Evolutionary conservation across 1,140 invertebrate genomes (phyloP).

Genomic region (Drosophila micromelanica): DNA sequence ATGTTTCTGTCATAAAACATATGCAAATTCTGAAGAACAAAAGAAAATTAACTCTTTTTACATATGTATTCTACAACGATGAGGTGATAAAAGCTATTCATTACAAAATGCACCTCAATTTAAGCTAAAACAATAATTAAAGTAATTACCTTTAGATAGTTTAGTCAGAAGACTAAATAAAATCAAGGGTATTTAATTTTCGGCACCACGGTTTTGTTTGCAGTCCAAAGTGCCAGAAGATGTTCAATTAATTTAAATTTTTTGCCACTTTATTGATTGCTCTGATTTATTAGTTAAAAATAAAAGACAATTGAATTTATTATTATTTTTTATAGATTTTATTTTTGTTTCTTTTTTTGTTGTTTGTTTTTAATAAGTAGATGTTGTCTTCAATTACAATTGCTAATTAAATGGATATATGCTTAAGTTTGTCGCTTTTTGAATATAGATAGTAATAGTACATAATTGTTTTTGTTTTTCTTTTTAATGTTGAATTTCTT

Average conservation of each 20-base stretch:
- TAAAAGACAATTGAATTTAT: slow-evolving; percentile 9
- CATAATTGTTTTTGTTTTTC: slow-evolving; percentile 11
- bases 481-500: slow-evolving; percentile 31
- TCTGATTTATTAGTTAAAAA: slow-evolving; percentile 34
- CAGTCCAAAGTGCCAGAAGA: not conserved
- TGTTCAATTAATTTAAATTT: slow-evolving; percentile 60
- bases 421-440: slow-evolving; percentile 62
- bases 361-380: slow-evolving; percentile 53
- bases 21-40: too few species aligned
- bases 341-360: slow-evolving; percentile 54
- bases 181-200: not conserved
- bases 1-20: too few species aligned
- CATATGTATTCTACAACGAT: too few species aligned
- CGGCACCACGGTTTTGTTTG: too few species aligned
- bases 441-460: slow-evolving; percentile 68
- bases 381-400: slow-evolving; percentile 69
- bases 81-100: too few species aligned
- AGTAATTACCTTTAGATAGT: too few species aligned
- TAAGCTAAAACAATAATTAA: too few species aligned
- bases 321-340: slow-evolving; percentile 31
- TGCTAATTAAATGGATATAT: slow-evolving; percentile 73
- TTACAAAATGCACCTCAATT: too few species aligned
- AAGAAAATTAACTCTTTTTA: too few species aligned
- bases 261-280: slow-evolving; percentile 54
- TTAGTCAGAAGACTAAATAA: too few species aligned